Conservation (phyloP, 2,888 invertebrate species). For the Dysmachus trigonus region DNA sequence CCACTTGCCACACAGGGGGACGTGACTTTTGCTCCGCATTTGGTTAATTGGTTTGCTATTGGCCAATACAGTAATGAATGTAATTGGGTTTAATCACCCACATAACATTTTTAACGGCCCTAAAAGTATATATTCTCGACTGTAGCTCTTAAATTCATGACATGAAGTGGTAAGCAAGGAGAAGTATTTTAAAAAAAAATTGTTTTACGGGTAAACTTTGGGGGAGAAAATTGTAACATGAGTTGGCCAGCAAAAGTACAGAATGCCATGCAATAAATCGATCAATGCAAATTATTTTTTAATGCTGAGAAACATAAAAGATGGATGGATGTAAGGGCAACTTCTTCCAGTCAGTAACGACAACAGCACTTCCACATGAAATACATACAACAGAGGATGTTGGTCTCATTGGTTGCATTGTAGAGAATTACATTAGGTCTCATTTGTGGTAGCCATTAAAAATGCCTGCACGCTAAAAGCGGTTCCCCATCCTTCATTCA, state of each 20-base stretch:
- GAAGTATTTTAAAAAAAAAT: not conserved
- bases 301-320: not conserved
- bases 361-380: not conserved
- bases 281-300: constrained; percentile 20
- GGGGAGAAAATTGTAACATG: not conserved
- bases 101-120: not conserved
- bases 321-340: not conserved
- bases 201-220: not conserved
- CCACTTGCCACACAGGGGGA: not conserved
- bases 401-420: not conserved
- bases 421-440: not conserved
- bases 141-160: not conserved
- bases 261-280: constrained; percentile 25
- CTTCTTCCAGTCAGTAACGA: not conserved
- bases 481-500: not conserved
- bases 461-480: constrained; percentile 2
- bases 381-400: not conserved
- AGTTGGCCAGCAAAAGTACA: not conserved
- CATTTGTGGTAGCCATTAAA: not conserved
- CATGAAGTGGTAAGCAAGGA: not conserved
- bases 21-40: not conserved
- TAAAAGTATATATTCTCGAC: not conserved
- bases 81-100: not conserved
- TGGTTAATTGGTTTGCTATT: not conserved
- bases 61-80: not conserved